These are phyloP conservation scores for Zeugodacus cucurbitae DNA, from an alignment of 1,140 invertebrate species.

Conservation along the genomic window DNA sequence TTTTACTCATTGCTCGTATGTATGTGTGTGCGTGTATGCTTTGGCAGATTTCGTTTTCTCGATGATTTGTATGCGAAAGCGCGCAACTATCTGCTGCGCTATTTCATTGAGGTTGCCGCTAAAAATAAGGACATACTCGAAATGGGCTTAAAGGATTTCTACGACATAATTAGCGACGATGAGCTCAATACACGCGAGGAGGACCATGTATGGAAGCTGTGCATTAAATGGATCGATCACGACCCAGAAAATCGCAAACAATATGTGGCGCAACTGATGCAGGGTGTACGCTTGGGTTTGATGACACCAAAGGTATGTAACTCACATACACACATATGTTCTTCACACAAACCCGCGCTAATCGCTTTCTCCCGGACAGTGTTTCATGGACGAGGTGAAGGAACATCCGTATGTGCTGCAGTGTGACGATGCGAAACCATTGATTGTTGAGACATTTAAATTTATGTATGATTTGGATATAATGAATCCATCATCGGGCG, in stretches of 20 bases:
- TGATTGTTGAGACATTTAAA: constrained; percentile 74
- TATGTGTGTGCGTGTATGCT: background rate
- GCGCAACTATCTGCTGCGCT: constrained; percentile 76
- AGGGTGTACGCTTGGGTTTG: constrained; percentile 83
- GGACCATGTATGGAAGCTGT: constrained; percentile 71
- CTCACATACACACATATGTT: background rate
- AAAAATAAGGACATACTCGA: constrained; percentile 79
- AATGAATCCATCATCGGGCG: constrained; percentile 68
- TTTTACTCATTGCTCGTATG: background rate
- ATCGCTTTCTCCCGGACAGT: constrained; percentile 55
- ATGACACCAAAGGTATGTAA: constrained; percentile 78
- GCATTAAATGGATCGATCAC: constrained; percentile 71
- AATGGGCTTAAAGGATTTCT: constrained; percentile 76
- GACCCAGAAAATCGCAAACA: constrained; percentile 73
- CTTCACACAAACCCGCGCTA: background rate
- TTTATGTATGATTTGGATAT: constrained; percentile 73
- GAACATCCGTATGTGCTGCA: constrained; percentile 73
- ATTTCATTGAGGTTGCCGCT: constrained; percentile 78
- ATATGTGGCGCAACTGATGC: constrained; percentile 79
- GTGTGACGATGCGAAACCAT: constrained; percentile 73
- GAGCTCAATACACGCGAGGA: constrained; percentile 77
- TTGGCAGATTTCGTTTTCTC: constrained; percentile 67
- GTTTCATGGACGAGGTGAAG: constrained; percentile 73
- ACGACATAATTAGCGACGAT: constrained; percentile 78
- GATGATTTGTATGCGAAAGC: constrained; percentile 75